Evolutionary conservation across 2,797 vertebrate species (phyloP), one percentile per base, ranked within the genome.

Genomic region (Coendou prehensilis): DNA sequence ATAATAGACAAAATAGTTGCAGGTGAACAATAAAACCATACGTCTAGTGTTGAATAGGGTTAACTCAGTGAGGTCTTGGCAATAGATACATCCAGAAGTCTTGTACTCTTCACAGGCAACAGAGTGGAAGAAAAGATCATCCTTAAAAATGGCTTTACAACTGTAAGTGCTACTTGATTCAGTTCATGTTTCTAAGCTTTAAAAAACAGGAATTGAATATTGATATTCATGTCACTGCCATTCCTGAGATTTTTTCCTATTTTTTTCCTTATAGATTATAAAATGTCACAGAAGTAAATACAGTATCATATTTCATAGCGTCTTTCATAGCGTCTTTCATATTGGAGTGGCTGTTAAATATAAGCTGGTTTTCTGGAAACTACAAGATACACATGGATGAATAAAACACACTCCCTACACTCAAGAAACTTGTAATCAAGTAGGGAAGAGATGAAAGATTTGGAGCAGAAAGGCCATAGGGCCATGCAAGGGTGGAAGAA

Each of bases 81-180:
- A 73, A 81, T 7, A 41, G 57, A 54, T 57, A 78, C 8, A 10
- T 75, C 52, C 26, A 87, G 52, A 89, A 52, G 26, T 0, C 47
- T 84, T 22, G 22, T 2, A 47, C 17, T 91, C 92, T 95, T 95
- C 17, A 73, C 15, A 76, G 57, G 37, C 17, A 96, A 75, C 30
- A 57, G 50, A n/a, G 30, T 33, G 10, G 47, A 80, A 81, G 76
- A 52, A 71, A 93, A 84, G 71, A 83, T 57, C 23, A 82, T 75
- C 89, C 37, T 87, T 57, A 23, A 2, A 45, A 8, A 52, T 7
- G 23, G 30, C 47, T 95, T 82, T 85, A 88, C 4, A 95, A 81
- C 11, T 52, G 57, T 57, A 94, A 93, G 26, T 67, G 56, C 50
- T 30, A 37, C 30, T 63, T 50, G 17, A 78, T 89, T 79, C 79